Percentiles rank a stretch among this genome's conserved stretches.
These are phyloP conservation scores for Willisornis vidua DNA, from an alignment of 2,113 vertebrate species.

Conservation along the genomic window DNA sequence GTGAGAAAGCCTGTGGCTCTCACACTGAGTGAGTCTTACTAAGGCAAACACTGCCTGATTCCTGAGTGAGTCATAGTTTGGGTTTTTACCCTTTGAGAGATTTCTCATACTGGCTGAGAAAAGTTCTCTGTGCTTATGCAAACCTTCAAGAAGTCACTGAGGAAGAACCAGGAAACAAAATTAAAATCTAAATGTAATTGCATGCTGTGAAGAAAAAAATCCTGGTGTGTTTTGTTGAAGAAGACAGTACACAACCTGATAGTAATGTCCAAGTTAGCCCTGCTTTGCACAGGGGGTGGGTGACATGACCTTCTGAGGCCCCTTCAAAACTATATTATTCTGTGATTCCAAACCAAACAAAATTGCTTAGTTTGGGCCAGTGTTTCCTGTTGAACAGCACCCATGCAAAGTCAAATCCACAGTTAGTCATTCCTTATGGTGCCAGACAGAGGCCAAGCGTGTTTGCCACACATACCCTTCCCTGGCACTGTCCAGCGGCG, in stretches of 20 bases:
- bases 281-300: background rate
- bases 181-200: background rate
- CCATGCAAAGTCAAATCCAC: background rate
- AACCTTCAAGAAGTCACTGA: background rate
- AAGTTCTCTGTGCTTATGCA: background rate
- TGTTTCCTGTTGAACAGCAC: background rate
- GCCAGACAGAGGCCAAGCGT: background rate
- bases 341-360: background rate
- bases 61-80: background rate
- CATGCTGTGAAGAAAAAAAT: background rate
- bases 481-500: slow-evolving; percentile 82
- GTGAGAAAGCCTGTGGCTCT: background rate
- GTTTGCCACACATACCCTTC: slow-evolving; percentile 83
- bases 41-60: background rate
- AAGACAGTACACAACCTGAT: background rate
- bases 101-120: background rate
- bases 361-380: background rate
- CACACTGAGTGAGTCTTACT: background rate
- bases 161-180: background rate
- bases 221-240: background rate
- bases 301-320: background rate
- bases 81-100: background rate
- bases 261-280: background rate
- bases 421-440: background rate
- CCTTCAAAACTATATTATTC: background rate